phyloP scores from a whole-genome alignment of 2,797 vertebrate genomes.

The Eulemur mongoz region DNA sequence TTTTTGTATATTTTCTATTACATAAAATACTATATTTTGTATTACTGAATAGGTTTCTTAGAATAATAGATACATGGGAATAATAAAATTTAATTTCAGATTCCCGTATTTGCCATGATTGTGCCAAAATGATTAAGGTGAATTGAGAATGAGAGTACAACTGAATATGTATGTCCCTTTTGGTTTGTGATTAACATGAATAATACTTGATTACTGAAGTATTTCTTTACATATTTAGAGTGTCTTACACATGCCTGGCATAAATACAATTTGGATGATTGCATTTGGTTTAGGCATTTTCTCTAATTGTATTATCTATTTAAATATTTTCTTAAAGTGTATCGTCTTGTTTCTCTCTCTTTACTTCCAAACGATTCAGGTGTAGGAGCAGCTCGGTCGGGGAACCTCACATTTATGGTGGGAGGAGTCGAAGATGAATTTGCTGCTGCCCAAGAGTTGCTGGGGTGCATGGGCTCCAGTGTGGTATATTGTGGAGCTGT shows the following conservation, averaged over 20 bases:
- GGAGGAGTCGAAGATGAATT: slow-evolving; percentile 97
- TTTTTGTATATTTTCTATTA: background rate
- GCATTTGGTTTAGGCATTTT: slow-evolving; percentile 13
- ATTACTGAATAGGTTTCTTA: background rate
- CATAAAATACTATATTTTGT: background rate
- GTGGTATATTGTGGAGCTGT: slow-evolving; percentile 97
- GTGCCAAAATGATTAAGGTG: background rate
- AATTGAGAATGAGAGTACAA: background rate
- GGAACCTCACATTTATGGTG: slow-evolving; percentile 99
- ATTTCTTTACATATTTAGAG: background rate
- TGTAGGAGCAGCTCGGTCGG: slow-evolving; percentile 96
- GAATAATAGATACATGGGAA: background rate
- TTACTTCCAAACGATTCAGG: slow-evolving; percentile 85
- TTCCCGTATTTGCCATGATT: background rate
- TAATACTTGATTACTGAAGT: background rate
- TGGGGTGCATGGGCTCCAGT: slow-evolving; percentile 97
- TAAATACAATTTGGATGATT: slow-evolving; percentile 42
- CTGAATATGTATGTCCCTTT: background rate
- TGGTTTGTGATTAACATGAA: background rate
- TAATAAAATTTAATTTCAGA: slow-evolving; percentile 3
- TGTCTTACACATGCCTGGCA: background rate
- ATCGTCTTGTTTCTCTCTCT: background rate
- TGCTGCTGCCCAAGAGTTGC: slow-evolving; percentile 94
- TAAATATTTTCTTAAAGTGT: slow-evolving; percentile 6
- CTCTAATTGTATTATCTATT: background rate